Conservation (phyloP, 2,888 invertebrate species). For the Elegia similella region DNA sequence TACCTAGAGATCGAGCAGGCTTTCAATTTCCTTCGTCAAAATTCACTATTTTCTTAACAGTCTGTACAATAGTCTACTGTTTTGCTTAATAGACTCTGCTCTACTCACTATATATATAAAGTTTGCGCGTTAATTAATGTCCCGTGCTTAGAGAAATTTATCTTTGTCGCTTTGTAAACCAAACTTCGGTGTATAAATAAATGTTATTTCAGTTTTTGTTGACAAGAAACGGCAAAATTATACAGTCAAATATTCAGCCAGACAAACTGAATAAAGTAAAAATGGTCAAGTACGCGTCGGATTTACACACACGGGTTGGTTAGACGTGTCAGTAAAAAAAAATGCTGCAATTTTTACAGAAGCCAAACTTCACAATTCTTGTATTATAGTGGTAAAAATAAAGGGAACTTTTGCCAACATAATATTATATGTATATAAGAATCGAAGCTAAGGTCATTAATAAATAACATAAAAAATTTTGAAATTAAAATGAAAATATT, state of each 20-base stretch:
- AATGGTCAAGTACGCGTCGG: too few relatives aligned
- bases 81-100: not conserved
- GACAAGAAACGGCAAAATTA: not conserved
- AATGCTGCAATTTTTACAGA: too few relatives aligned
- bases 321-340: too few relatives aligned
- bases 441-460: too few relatives aligned
- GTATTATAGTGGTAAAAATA: too few relatives aligned
- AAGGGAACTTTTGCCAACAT: too few relatives aligned
- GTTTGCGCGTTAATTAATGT: not conserved
- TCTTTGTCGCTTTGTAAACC: not conserved
- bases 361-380: too few relatives aligned
- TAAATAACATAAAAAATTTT: too few relatives aligned
- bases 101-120: not conserved
- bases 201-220: not conserved
- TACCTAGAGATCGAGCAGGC: not conserved
- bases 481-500: too few relatives aligned
- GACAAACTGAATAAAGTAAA: not conserved
- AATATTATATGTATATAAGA: too few relatives aligned
- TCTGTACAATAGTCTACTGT: too few relatives aligned
- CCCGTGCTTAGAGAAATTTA: not conserved
- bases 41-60: not conserved
- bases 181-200: not conserved
- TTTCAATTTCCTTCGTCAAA: not conserved
- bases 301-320: too few relatives aligned
- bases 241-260: not conserved